phyloP scores from a whole-genome alignment of 2,888 invertebrate genomes.

The Dorcus hopei region DNA sequence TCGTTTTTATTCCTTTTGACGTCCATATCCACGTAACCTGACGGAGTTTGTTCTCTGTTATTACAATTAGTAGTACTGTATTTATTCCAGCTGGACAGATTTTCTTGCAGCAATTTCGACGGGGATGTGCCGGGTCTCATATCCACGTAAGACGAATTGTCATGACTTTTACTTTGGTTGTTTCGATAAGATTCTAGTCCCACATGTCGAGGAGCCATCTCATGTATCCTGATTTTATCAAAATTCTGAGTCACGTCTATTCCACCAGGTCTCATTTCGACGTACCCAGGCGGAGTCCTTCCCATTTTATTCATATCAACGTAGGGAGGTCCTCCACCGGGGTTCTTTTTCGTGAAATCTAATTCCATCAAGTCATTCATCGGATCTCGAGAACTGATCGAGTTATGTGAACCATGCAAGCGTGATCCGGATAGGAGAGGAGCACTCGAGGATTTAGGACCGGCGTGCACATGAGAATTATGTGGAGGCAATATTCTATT shows the following conservation, averaged over 20 bases:
- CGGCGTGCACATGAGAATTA: slow-evolving; percentile 31
- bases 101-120: neutral
- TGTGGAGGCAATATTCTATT: slow-evolving; percentile 39
- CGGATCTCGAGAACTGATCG: slow-evolving; percentile 54
- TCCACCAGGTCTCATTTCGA: slow-evolving; percentile 49
- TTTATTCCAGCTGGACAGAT: neutral
- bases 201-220: neutral
- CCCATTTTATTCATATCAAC: slow-evolving; percentile 59
- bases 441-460: slow-evolving; percentile 65
- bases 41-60: slow-evolving; percentile 26
- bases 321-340: slow-evolving; percentile 47
- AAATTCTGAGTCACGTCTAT: slow-evolving; percentile 9
- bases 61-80: slow-evolving; percentile 5
- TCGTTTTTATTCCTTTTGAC: slow-evolving; percentile 33
- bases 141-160: slow-evolving; percentile 28
- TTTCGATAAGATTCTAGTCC: slow-evolving; percentile 47
- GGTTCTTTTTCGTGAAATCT: slow-evolving; percentile 56
- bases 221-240: neutral
- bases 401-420: slow-evolving; percentile 42
- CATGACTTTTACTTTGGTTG: slow-evolving; percentile 42
- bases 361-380: slow-evolving; percentile 83
- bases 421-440: slow-evolving; percentile 59
- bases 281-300: slow-evolving; percentile 44
- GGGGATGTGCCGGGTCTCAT: slow-evolving; percentile 37
- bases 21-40: slow-evolving; percentile 54